These are phyloP conservation scores for Platyrinchus mystaceus DNA, from an alignment of 2,797 vertebrate species.

Conservation along the genomic window DNA sequence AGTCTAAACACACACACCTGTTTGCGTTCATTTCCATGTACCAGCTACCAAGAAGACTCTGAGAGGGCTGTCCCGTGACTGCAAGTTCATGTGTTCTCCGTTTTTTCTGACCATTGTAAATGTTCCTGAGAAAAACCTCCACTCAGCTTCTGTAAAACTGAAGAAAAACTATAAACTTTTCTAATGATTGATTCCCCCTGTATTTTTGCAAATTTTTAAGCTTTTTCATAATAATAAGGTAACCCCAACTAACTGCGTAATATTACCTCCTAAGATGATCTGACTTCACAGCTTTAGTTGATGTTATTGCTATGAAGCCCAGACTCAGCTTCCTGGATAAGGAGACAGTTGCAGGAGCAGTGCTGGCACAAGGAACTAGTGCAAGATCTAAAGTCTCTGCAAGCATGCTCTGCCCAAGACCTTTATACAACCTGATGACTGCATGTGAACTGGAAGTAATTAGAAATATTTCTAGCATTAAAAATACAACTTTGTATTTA, in stretches of 20 bases:
- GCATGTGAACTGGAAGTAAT: neutral
- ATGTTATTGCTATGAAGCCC: neutral
- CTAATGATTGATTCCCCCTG: neutral
- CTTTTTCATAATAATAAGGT: neutral
- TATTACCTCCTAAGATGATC: neutral
- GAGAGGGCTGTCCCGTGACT: neutral
- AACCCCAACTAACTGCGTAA: rapidly evolving
- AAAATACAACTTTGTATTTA: neutral
- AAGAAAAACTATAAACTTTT: neutral
- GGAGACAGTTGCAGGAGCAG: neutral
- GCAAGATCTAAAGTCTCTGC: neutral
- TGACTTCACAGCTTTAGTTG: neutral
- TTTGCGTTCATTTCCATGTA: neutral
- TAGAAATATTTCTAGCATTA: neutral
- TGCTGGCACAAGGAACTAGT: rapidly evolving
- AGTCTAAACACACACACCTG: rapidly evolving
- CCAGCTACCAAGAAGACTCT: neutral
- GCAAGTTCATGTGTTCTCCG: neutral
- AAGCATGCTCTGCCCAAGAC: neutral
- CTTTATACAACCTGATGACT: neutral
- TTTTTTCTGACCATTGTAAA: neutral
- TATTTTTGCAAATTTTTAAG: neutral
- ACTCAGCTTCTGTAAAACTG: neutral
- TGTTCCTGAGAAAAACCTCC: neutral
- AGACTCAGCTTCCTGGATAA: neutral